Evolutionary conservation across 2,113 vertebrate species (phyloP).

Genomic region (Rutilus rutilus): DNA sequence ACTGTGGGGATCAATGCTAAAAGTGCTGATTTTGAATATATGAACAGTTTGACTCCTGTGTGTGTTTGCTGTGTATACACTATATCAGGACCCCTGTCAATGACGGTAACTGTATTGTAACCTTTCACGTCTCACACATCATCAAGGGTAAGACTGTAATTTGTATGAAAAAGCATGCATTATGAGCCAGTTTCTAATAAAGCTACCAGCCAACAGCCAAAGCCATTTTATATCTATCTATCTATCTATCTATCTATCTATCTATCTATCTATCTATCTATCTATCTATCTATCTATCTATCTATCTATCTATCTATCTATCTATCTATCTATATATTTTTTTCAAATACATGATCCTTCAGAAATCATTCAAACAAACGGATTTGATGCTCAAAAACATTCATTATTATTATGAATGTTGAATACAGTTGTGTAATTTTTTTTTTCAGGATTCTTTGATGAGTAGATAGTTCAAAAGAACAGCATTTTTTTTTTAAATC

Average conservation of each 20-base stretch:
- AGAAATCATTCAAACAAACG: no score
- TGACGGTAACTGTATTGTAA: not conserved
- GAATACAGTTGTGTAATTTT: not conserved
- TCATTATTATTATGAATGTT: no score
- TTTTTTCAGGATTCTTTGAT: not conserved
- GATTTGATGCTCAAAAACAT: no score
- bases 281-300: no score
- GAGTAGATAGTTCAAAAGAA: not conserved
- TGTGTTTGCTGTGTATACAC: not conserved
- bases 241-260: no score
- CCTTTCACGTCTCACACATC: not conserved
- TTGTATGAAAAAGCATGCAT: not conserved
- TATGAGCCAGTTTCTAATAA: not conserved
- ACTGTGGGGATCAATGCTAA: slow-evolving; percentile 30
- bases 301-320: no score
- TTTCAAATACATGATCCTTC: no score
- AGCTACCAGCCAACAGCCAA: not conserved
- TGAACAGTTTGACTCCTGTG: not conserved
- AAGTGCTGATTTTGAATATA: slow-evolving; percentile 49
- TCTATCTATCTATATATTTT: no score
- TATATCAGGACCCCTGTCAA: not conserved
- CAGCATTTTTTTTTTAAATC: not conserved
- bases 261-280: no score
- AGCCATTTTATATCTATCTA: not conserved
- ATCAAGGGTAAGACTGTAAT: not conserved